Evolutionary conservation across 2,113 vertebrate species (phyloP), one percentile per base, ranked within the genome.

Genomic region (Cephalopterus ornatus): DNA sequence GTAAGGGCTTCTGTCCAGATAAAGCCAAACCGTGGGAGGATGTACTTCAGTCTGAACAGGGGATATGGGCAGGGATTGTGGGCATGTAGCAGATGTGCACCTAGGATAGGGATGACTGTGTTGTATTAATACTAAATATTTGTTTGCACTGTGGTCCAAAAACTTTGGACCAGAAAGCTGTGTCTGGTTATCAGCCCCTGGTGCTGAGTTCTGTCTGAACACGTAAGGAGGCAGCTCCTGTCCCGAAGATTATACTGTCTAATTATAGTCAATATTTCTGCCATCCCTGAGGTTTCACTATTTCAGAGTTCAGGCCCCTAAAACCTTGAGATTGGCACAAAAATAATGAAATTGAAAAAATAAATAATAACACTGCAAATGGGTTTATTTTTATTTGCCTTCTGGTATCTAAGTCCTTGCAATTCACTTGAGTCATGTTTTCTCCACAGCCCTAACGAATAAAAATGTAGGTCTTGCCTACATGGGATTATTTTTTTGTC

Each of bases 301-400:
- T 89, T 87, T 56, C 61, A 89, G 61, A 95, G 73, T 95, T 92
- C 86, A 91, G 56, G 68, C 73, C 65, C 39, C 44, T 79, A 94
- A 95, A 97, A 96, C 89, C 56, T 92, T 56, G 61, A 95, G 47
- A 72, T 18, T 81, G 61, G 50, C 50, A 89, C 21, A 89, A 95
- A 94, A 95, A 85, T 74, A 92, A 93, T 92, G 86, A 95, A 81
- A 92, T 35, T 67, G 14, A 19, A 32, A 70, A 78, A 66, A 77
- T 63, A 85, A 59, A 35, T 3, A 32, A 49, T 24, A 33, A 47
- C 59, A 46, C 30, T 66, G 8, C 56, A 93, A 81, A 33, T 41
- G 63, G 59, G 24, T 52, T 89, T 97, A 94, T 95, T 97, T 95
- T 91, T 95, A 68, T 92, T 96, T 95, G 96, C 94, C 94, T 95